Base-by-base conservation (phyloP, 2,797 vertebrate genomes). In the Philypnodon macrostomus region DNA sequence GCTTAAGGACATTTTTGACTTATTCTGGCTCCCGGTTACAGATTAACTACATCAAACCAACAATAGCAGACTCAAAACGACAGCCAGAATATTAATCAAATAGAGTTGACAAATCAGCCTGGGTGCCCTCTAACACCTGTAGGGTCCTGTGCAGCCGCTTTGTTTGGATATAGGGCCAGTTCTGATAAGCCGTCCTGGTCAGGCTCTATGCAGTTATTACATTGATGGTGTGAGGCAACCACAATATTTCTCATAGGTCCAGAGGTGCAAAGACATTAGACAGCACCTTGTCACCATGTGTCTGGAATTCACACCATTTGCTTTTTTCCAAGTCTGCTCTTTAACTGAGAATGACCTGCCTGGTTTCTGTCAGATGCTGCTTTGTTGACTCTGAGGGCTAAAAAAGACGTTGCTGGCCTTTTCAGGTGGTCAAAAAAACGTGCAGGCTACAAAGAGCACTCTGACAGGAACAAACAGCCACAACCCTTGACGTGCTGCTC, bases 251-350 rank as follows among this genome's bases (percentile, higher is more conserved):
- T 83, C 78, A 75, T 63, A 67, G 64, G 58, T 80, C 81, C 81
- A 78, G 77, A 83, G 84, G 86, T 86, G 85, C 75, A 80, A 85
- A 84, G 86, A 88, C 79, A 87, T 87, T 85, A 87, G 81, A 79
- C 85, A 85, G 83, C 77, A 85, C 83, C 86, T 88, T 85, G 85
- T 86, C 87, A 85, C 81, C 63, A 64, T n/a, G 31, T 46, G 68
- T 69, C 64, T 60, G 76, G 83, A 88, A 87, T 88, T 88, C 82
- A 86, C 86, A 86, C 84, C 78, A 68, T 85, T 81, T 72, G 73
- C 67, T 55, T 63, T 67, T 77, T 84, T 74, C 81, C 80, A 73
- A 67, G 64, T 81, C 78, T 57, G 73, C 79, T 74, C 61, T 83
- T 84, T 77, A 73, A 82, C 78, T 60, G 63, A 36, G 75, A 77